Percentiles rank a stretch among this genome's conserved stretches.
phyloP scores from a whole-genome alignment of 2,113 vertebrate species.

The Pica pica region DNA sequence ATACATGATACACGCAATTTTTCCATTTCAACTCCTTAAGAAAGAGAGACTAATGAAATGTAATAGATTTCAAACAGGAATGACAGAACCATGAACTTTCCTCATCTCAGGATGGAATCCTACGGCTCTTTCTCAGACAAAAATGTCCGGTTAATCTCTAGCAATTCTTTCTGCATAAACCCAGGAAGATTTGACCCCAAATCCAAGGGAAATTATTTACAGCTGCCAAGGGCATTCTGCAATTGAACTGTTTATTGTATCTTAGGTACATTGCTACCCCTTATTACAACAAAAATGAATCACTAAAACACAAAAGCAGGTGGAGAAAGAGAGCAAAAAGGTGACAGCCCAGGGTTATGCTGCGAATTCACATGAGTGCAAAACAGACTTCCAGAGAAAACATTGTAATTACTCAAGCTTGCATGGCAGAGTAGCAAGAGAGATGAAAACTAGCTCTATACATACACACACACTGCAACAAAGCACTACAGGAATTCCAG shows the following conservation, averaged over 20 bases:
- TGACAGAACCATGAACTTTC: neutral
- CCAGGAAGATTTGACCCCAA: neutral
- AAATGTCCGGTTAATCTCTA: neutral
- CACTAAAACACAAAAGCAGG: neutral
- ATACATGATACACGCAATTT: neutral
- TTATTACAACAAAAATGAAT: neutral
- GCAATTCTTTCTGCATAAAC: neutral
- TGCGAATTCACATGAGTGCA: neutral
- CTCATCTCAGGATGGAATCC: neutral
- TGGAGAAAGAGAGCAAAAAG: neutral
- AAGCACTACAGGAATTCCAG: neutral
- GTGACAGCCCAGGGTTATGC: neutral
- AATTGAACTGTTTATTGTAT: neutral
- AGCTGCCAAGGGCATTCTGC: neutral
- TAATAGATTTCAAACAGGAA: neutral
- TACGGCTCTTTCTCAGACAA: neutral
- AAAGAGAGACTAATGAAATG: neutral
- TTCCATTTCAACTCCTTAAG: neutral
- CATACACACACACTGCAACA: neutral
- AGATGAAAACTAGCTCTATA: neutral
- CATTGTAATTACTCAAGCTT: neutral
- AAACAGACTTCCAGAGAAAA: neutral
- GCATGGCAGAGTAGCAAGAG: neutral
- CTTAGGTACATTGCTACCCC: neutral
- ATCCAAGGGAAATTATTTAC: slow-evolving; percentile 20